These are phyloP conservation scores for Alcedo atthis DNA, from an alignment of 2,797 vertebrate genomes.

Conservation along the genomic window DNA sequence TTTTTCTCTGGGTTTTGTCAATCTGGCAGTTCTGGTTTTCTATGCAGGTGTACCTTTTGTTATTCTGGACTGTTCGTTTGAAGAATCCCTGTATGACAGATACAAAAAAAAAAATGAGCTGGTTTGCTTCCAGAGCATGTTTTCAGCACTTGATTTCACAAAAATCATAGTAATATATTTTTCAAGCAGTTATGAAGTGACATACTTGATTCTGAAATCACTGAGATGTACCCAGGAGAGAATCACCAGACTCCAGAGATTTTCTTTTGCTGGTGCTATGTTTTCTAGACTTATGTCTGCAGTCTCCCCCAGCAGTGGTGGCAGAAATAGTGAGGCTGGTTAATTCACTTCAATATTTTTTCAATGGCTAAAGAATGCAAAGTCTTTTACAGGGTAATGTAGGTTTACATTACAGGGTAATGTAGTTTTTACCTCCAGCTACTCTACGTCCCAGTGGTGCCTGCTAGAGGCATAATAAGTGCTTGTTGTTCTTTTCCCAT, in stretches of 20 bases:
- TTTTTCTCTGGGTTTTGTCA: conserved; percentile 98
- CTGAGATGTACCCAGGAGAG: conserved; percentile 1
- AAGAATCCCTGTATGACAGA: conserved; percentile 92
- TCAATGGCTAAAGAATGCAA: too few species aligned
- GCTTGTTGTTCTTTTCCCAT: neutral
- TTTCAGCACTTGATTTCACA: conserved; percentile 43
- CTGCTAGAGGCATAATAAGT: neutral
- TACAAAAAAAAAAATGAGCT: conserved; percentile 61
- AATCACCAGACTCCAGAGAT: neutral
- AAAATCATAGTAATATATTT: conserved; percentile 26
- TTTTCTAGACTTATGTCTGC: conserved; percentile 13
- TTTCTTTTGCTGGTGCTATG: neutral
- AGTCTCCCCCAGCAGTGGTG: neutral
- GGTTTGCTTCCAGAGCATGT: neutral
- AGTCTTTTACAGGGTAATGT: too few species aligned
- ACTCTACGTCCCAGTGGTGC: neutral
- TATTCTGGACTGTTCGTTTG: conserved; percentile 99
- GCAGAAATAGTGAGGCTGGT: neutral
- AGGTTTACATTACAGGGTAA: too few species aligned
- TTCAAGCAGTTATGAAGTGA: conserved; percentile 20
- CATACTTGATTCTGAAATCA: conserved; percentile 33
- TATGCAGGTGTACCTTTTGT: conserved; percentile 99
- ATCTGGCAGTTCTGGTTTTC: conserved; percentile 99
- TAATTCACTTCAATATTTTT: neutral
- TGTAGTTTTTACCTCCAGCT: neutral